Evolutionary conservation across 2,113 vertebrate species (phyloP).

Genomic region (Orycteropus afer): DNA sequence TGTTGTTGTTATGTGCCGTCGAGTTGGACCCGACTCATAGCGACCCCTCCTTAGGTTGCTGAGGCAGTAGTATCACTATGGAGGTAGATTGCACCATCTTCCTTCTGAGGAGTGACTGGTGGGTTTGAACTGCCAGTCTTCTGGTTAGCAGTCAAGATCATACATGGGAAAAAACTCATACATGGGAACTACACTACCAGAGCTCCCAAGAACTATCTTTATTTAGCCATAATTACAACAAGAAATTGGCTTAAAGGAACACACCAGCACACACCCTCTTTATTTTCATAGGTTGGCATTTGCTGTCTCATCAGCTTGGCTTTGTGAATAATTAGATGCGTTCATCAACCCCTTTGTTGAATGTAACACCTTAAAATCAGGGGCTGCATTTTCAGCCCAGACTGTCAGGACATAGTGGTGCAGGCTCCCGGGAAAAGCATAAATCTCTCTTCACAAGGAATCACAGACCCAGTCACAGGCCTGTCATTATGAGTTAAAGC

Average conservation of each 20-base stretch:
- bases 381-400: background rate
- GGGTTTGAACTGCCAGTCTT: too few relatives aligned
- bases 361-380: background rate
- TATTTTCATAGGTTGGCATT: background rate
- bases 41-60: too few relatives aligned
- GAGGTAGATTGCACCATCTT: too few relatives aligned
- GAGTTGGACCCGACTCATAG: too few relatives aligned
- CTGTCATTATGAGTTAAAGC: background rate
- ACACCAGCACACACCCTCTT: background rate
- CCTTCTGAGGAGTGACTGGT: too few relatives aligned
- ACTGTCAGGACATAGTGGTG: rapidly evolving
- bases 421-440: background rate
- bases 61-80: too few relatives aligned
- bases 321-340: slow-evolving; percentile 54
- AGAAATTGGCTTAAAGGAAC: slow-evolving; percentile 17
- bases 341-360: slow-evolving; percentile 48
- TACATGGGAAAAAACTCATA: too few relatives aligned
- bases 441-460: background rate
- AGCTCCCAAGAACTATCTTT: background rate
- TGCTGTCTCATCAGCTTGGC: slow-evolving; percentile 58
- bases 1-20: too few relatives aligned
- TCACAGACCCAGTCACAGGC: background rate
- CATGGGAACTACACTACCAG: too few relatives aligned
- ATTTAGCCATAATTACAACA: slow-evolving; percentile 32
- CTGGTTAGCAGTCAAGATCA: too few relatives aligned